Evolutionary conservation across 2,797 vertebrate genomes (phyloP).

Genomic region (Sciaenops ocellatus): DNA sequence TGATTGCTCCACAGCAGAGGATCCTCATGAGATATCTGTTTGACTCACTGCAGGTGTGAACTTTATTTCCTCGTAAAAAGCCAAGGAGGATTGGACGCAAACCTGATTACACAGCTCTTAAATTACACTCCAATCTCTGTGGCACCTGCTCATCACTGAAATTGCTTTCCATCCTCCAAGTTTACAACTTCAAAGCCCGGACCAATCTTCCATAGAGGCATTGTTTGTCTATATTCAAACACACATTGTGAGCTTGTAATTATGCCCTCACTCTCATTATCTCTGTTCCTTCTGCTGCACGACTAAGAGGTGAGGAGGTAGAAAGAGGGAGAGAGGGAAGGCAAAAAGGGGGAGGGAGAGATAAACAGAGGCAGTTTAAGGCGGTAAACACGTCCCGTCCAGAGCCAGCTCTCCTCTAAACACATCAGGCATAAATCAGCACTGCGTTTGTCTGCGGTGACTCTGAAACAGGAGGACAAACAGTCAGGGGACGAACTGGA

Average conservation of each 20-base stretch:
- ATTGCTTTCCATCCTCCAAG: constrained; percentile 57
- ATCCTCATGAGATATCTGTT: constrained; percentile 20
- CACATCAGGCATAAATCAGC: constrained; percentile 61
- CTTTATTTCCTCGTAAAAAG: constrained; percentile 7
- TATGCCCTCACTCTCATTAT: constrained; percentile 67
- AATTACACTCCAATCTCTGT: constrained; percentile 44
- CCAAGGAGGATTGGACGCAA: constrained; percentile 5
- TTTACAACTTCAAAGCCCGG: constrained; percentile 66
- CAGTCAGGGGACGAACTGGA: constrained; percentile 11
- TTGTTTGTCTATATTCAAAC: constrained; percentile 72
- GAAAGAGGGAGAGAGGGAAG: constrained; percentile 49
- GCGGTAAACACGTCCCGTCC: constrained; percentile 75
- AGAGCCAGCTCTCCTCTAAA: constrained; percentile 63
- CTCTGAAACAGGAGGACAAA: constrained; percentile 34
- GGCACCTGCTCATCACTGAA: constrained; percentile 71
- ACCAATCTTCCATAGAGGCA: constrained; percentile 44
- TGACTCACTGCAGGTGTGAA: constrained; percentile 60
- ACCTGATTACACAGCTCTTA: constrained; percentile 40
- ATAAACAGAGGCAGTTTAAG: constrained; percentile 73
- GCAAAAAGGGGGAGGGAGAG: constrained; percentile 59
- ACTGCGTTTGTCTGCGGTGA: constrained; percentile 32
- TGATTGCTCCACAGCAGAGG: constrained; percentile 10
- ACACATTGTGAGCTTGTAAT: constrained; percentile 62
- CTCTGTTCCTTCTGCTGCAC: constrained; percentile 60
- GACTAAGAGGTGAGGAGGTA: constrained; percentile 66